phyloP scores from a whole-genome alignment of 2,888 invertebrate species.

The Oligia latruncula region DNA sequence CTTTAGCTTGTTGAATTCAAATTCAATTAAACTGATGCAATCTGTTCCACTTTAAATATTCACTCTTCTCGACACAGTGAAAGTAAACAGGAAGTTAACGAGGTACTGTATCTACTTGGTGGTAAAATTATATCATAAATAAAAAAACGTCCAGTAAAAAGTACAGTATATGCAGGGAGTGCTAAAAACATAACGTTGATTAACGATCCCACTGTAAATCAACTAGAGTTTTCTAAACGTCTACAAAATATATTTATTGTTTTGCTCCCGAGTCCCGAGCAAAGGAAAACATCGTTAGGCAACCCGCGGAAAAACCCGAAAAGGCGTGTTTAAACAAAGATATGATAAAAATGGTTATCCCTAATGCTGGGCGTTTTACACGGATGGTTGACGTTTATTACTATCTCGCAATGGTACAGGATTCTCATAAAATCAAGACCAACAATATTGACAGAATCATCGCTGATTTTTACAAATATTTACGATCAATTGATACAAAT shows the following conservation, averaged over 20 bases:
- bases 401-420: constrained; percentile 42
- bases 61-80: not conserved
- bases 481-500: not conserved
- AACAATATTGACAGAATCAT: constrained; percentile 23
- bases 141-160: not conserved
- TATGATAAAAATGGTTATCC: constrained; percentile 64
- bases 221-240: constrained; percentile 48
- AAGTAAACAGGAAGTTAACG: not conserved
- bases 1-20: constrained; percentile 7
- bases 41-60: constrained; percentile 10
- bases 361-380: constrained; percentile 52
- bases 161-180: not conserved
- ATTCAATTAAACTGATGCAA: constrained; percentile 15
- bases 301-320: constrained; percentile 45
- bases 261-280: constrained; percentile 31
- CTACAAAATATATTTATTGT: constrained; percentile 60
- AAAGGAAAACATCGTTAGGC: constrained; percentile 61
- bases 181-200: constrained; percentile 33
- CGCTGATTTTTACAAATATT: too few species aligned
- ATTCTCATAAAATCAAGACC: constrained; percentile 24
- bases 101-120: not conserved
- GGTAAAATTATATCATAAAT: not conserved
- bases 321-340: constrained; percentile 65
- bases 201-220: constrained; percentile 50
- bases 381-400: constrained; percentile 54